phyloP scores from a whole-genome alignment of 1,140 invertebrate genomes.

The Calosoma granatense region DNA sequence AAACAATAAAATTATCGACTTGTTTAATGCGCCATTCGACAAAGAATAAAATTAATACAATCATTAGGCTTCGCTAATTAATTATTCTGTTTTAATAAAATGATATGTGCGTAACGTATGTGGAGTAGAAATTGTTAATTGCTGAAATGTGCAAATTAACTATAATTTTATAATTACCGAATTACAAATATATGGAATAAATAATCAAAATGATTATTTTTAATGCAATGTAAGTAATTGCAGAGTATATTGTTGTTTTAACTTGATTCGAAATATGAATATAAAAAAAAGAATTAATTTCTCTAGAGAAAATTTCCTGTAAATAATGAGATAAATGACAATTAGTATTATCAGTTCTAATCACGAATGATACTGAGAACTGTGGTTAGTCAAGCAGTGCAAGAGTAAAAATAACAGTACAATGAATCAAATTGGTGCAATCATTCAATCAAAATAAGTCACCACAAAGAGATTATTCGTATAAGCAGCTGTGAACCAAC shows the following conservation, averaged over 20 bases:
- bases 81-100: too few species aligned
- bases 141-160: background rate
- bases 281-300: background rate
- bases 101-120: too few species aligned
- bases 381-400: background rate
- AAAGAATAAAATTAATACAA: too few species aligned
- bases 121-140: background rate
- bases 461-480: background rate
- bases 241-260: too few species aligned
- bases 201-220: background rate
- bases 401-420: background rate
- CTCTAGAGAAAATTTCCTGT: background rate
- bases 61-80: too few species aligned
- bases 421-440: slow-evolving; percentile 2
- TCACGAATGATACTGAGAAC: background rate
- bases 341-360: background rate
- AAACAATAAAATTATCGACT: too few species aligned
- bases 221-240: too few species aligned
- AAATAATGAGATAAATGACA: background rate
- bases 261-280: too few species aligned
- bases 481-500: background rate
- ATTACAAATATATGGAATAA: background rate
- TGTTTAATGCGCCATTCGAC: too few species aligned
- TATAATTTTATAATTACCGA: background rate
- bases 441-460: background rate